Base-by-base conservation (phyloP, 2,888 invertebrate species). In the Empis livida region DNA sequence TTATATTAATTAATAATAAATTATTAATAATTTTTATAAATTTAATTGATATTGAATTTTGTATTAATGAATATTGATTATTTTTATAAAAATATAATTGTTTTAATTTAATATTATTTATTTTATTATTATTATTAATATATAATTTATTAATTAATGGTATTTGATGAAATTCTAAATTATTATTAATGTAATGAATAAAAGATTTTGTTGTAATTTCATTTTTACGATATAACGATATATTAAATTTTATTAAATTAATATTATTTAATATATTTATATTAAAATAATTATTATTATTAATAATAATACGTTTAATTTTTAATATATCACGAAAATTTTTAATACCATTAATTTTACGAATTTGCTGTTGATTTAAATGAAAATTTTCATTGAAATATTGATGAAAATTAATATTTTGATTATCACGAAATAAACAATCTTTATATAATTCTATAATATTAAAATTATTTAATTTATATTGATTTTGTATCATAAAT, bases 181-280 rank as follows among this genome's bases (percentile, higher is more conserved):
- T 27, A 27, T 27, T 27, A 6, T 6, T 27, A 8, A 27, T 27
- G 9, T 8, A 27, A 27, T 27, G 5, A 8, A 6, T 8, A 27
- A 8, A 5, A 20, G 6, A 20, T 20, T 35, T 27, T 0, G 51
- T 54, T 23, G 57, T 57, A 11, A 59, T 59, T 4, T 42, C 20
- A 40, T 49, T 48, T 23, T 55, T 40, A 3, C 66, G 60, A 53
- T 64, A 65, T 0, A 67, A 49, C 1, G 67, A 65, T 14, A 53
- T 49, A 53, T 65, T 65, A 2, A 65, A 55, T 4, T 57, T 55
- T 5, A 45, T 5, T 3, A 62, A 49, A 49, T 67, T 59, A 10
- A 65, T 58, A 11, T 49, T 41, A 45, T 67, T 53, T 10, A 53
- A 41, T 9, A 43, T 14, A 27, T 27, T 27, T 27, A 27, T 27